Evolutionary conservation across 2,113 vertebrate species (phyloP), one percentile per base, ranked within the genome.

Genomic region (Lampris megalopsis): DNA sequence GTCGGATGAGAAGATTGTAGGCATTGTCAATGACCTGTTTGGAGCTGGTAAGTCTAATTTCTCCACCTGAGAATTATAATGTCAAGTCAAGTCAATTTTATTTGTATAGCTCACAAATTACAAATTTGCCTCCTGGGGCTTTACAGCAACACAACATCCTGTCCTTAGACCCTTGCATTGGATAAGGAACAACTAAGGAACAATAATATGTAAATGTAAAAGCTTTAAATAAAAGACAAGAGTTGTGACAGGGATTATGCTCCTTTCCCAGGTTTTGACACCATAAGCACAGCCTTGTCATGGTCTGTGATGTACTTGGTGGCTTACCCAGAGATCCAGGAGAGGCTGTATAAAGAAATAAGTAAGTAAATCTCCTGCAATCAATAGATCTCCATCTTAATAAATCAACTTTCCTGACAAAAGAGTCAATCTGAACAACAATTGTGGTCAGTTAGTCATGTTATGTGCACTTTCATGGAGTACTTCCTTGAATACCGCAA

Each of bases 231-330:
- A 50, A 11, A 6, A 0, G 49, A 7, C 35, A 37, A 3, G 11
- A 4, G 42, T 73, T 24, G 54, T 83, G 1, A 85, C 47, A 65
- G 11, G 65, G 2, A 4, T 52, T 69, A 1, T 68, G 2, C 53
- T 60, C 7, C 13, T 73, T 58, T 35, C 43, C 5, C 58, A 99
- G 98, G 98, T 42, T 99, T 99, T 49, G 98, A 99, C 86, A 99
- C 98, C 0, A 72, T 99, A 65, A 53, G 95, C 2, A 98, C 96
- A 0, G 95, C 93, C 9, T 53, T 99, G 50, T 97, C 97, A 2
- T 99, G 98, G 98, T 83, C 94, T 50, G 85, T 99, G 35, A 73
- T 97, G 89, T 99, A 99, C 38, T 60, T 92, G 6, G 95, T 96
- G 72, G 84, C 92, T 5, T 91, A 95, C 24, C 97, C 98, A 0